phyloP scores from a whole-genome alignment of 1,140 invertebrate genomes.

The Penaeus vannamei region DNA sequence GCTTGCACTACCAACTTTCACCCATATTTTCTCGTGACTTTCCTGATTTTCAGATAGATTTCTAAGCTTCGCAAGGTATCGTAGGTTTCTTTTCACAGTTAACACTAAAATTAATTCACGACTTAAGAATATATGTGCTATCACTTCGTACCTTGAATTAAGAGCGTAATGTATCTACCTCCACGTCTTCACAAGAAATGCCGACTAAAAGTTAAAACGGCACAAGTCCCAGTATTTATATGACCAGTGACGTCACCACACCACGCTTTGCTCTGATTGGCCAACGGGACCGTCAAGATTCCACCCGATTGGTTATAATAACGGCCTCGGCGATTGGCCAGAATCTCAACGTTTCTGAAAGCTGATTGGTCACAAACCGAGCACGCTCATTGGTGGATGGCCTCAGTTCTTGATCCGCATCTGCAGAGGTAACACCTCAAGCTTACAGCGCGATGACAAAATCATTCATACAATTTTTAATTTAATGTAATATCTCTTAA shows the following conservation, averaged over 20 bases:
- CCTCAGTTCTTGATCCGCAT: constrained; percentile 61
- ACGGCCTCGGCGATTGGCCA: constrained; percentile 48
- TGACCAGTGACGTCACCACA: constrained; percentile 43
- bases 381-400: constrained; percentile 42
- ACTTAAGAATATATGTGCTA: not conserved
- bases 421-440: constrained; percentile 43
- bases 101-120: constrained; percentile 7
- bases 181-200: constrained; percentile 33
- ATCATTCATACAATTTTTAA: too few relatives aligned
- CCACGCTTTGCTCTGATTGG: constrained; percentile 7
- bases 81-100: not conserved
- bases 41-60: not conserved
- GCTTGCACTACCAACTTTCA: constrained; percentile 42
- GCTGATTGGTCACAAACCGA: constrained; percentile 41
- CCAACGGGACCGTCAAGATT: not conserved
- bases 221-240: constrained; percentile 61
- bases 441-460: not conserved
- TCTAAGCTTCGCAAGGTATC: not conserved
- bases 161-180: not conserved
- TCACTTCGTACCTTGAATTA: constrained; percentile 34
- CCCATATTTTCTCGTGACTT: not conserved
- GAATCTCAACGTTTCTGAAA: constrained; percentile 17
- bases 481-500: too few relatives aligned
- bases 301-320: constrained; percentile 54
- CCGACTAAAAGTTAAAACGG: constrained; percentile 62